A percentile compares a stretch with the other conserved stretches of the same genome.
Evolutionary conservation across 2,888 invertebrate genomes (phyloP).

Genomic region (Caenorhabditis doughertyi): DNA sequence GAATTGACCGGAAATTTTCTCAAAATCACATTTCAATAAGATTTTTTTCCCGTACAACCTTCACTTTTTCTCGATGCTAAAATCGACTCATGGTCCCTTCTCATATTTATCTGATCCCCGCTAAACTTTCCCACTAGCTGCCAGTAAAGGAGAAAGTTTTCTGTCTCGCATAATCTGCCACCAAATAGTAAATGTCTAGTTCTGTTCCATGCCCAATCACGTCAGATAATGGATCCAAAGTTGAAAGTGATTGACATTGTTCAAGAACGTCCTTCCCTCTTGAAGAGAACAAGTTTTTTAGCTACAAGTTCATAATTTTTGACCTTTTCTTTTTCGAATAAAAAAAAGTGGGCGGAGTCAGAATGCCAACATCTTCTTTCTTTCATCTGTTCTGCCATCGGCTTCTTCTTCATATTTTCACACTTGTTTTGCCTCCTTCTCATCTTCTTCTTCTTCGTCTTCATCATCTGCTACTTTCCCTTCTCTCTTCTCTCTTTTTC

Average conservation of each 20-base stretch:
- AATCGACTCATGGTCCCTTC: too few relatives aligned
- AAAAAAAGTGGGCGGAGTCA: conserved; percentile 28
- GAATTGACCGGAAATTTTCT: too few relatives aligned
- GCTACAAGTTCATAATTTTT: background rate
- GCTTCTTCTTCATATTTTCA: conserved; percentile 41
- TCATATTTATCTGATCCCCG: too few relatives aligned
- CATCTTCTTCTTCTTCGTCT: background rate
- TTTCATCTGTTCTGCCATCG: too few relatives aligned
- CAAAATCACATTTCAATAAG: too few relatives aligned
- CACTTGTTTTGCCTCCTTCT: conserved; percentile 46
- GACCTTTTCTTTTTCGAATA: conserved; percentile 1
- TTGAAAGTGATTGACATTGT: conserved; percentile 19
- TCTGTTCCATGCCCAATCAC: too few relatives aligned
- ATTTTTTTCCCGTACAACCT: too few relatives aligned
- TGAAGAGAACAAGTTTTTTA: background rate
- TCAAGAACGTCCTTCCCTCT: background rate
- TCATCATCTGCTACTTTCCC: conserved; percentile 6
- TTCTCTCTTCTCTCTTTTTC: background rate
- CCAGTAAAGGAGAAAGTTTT: too few relatives aligned
- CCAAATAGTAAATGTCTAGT: too few relatives aligned
- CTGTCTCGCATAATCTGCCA: too few relatives aligned
- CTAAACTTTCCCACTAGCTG: too few relatives aligned
- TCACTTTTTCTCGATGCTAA: too few relatives aligned
- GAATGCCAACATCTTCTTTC: conserved; percentile 16
- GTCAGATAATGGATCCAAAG: background rate